Evolutionary conservation across 2,888 invertebrate genomes (phyloP).

Genomic region (Morpho deidamia): DNA sequence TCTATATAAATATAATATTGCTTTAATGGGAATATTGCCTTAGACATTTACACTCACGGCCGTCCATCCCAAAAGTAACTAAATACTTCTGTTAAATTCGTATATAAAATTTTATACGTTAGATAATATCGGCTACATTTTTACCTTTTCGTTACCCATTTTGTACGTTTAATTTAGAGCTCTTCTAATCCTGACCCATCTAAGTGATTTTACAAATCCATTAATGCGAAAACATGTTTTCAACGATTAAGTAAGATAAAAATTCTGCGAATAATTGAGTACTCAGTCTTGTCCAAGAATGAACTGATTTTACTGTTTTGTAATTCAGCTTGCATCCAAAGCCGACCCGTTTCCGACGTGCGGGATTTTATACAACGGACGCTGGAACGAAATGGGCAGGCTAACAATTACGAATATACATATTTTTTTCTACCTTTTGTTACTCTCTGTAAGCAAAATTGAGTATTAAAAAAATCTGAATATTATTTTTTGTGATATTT

Average conservation of each 20-base stretch:
- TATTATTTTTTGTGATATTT: no score
- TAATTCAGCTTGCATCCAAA: conserved; percentile 62
- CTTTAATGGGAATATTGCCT: background rate
- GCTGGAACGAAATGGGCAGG: conserved; percentile 40
- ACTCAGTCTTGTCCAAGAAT: conserved; percentile 7
- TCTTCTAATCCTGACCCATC: no score
- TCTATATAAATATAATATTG: background rate
- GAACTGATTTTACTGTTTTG: conserved; percentile 45
- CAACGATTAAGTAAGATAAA: background rate
- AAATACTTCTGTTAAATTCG: no score
- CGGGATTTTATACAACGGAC: conserved; percentile 44
- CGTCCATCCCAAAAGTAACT: no score
- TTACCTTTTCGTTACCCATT: no score
- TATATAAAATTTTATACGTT: no score
- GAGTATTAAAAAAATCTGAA: background rate
- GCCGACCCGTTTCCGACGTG: conserved; percentile 47
- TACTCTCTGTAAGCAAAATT: background rate
- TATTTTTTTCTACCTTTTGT: conserved; percentile 27
- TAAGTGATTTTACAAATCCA: no score
- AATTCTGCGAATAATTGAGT: conserved; percentile 6
- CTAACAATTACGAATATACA: conserved; percentile 35
- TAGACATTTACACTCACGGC: background rate
- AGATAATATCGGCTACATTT: no score
- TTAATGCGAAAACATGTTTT: no score
- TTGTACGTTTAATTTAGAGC: no score